Conservation (phyloP, 1,140 invertebrate species). For the Drosophila dunni region DNA sequence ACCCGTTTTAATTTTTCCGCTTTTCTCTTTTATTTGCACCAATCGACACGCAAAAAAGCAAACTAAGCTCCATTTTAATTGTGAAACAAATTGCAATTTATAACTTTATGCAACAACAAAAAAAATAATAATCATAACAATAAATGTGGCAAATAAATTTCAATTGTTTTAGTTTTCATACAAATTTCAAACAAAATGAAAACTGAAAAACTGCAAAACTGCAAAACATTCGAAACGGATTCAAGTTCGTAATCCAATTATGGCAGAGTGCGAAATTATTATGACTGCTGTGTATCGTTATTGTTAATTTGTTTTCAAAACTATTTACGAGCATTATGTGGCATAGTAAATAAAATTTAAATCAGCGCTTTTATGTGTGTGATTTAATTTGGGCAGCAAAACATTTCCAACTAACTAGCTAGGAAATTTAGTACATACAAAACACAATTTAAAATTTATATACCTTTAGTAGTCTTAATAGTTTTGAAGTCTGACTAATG, state of each 20-base stretch:
- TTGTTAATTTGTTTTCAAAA: conserved; percentile 12
- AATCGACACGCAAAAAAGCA: neutral
- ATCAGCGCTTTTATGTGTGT: neutral
- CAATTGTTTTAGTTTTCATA: conserved; percentile 34
- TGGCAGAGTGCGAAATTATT: conserved; percentile 27
- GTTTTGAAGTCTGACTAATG: no score
- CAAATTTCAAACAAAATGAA: conserved; percentile 10
- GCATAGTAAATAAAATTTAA: neutral
- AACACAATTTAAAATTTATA: no score
- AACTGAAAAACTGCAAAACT: neutral
- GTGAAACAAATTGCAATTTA: conserved; percentile 52
- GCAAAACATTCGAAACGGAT: neutral
- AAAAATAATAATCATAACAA: conserved; percentile 18
- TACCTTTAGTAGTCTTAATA: no score
- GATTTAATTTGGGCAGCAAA: neutral
- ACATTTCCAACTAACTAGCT: no score
- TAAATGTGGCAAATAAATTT: conserved; percentile 45
- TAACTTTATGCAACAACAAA: conserved; percentile 39
- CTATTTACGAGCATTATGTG: neutral
- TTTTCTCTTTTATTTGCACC: neutral
- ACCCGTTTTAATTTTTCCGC: neutral
- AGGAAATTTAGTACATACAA: no score
- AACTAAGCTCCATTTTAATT: conserved; percentile 31
- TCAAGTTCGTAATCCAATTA: conserved; percentile 31
- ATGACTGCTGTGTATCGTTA: conserved; percentile 7